A percentile compares a stretch with the other conserved stretches of the same genome.
Conservation (phyloP, 2,113 vertebrate species). For the Nerophis ophidion region DNA sequence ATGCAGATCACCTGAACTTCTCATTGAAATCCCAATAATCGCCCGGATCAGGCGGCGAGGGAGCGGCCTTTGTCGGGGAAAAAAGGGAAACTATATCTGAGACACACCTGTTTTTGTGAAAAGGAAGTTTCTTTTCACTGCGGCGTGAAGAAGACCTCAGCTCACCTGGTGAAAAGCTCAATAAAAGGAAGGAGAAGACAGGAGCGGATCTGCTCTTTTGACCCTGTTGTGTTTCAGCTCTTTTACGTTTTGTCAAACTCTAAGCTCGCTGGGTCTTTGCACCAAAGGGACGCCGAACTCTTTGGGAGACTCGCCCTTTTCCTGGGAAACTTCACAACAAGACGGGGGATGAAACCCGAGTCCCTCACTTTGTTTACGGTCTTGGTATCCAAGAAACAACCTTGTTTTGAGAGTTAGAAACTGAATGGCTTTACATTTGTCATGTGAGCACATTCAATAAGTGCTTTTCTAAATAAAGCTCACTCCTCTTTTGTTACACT, state of each 20-base stretch:
- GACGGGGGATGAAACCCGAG: conserved; percentile 44
- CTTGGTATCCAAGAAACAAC: conserved; percentile 15
- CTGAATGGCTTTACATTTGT: neutral
- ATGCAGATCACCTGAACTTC: conserved; percentile 4
- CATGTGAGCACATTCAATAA: neutral
- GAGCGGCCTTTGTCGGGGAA: conserved; percentile 27
- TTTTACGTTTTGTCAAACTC: conserved; percentile 42
- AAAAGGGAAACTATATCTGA: conserved; percentile 68
- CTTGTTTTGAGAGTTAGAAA: neutral
- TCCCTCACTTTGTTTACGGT: conserved; percentile 22
- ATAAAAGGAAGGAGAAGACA: conserved; percentile 53
- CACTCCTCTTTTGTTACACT: neutral
- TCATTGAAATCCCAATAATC: conserved; percentile 33
- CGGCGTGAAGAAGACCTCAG: conserved; percentile 53
- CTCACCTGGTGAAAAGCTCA: conserved; percentile 40
- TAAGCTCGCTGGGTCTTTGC: conserved; percentile 27
- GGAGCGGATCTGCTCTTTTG: conserved; percentile 57
- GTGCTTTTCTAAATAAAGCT: neutral
- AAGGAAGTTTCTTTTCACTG: conserved; percentile 64
- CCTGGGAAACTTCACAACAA: conserved; percentile 48
- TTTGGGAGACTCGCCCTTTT: conserved; percentile 44
- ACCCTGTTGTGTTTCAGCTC: conserved; percentile 49
- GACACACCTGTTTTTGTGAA: conserved; percentile 74
- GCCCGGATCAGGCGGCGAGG: conserved; percentile 31
- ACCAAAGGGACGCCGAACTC: conserved; percentile 34